Conservation (phyloP, 2,888 invertebrate species). For the Drosophila colorata region DNA sequence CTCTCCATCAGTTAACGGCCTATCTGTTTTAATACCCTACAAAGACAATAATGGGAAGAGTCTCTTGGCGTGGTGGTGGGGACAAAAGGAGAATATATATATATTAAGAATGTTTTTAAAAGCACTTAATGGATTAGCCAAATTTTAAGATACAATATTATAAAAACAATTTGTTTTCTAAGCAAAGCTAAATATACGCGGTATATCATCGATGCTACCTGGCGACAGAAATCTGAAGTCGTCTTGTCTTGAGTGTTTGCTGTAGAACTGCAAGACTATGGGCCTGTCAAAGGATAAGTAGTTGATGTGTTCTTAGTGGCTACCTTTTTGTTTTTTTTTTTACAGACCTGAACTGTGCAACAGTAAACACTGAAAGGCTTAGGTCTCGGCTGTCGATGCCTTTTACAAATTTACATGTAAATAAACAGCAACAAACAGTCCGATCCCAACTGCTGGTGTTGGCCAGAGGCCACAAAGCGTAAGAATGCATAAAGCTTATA, state of each 20-base stretch:
- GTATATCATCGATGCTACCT: not conserved
- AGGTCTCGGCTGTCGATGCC: slow-evolving; percentile 45
- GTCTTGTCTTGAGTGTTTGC: slow-evolving; percentile 3
- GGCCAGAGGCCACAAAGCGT: slow-evolving; percentile 64
- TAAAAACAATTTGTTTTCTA: not conserved
- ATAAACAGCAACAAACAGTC: slow-evolving; percentile 25
- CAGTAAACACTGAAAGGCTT: slow-evolving; percentile 44
- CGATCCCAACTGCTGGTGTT: slow-evolving; percentile 25
- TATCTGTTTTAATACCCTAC: slow-evolving; percentile 43
- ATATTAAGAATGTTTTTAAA: not conserved
- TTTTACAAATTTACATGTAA: slow-evolving; percentile 63
- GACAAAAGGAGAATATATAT: not conserved
- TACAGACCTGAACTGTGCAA: slow-evolving; percentile 2
- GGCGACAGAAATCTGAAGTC: not conserved
- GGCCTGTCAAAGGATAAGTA: slow-evolving; percentile 4
- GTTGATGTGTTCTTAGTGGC: slow-evolving; percentile 21
- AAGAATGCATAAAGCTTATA: slow-evolving; percentile 69
- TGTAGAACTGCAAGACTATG: not conserved
- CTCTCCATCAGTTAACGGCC: slow-evolving; percentile 45
- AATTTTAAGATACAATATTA: not conserved
- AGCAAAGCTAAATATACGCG: not conserved
- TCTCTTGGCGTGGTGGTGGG: not conserved
- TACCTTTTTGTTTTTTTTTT: slow-evolving; percentile 16
- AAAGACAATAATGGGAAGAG: not conserved
- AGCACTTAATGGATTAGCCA: not conserved